Evolutionary conservation across 30 jellyfish, hydroid and myxozoan species (phyloP).

Genomic region (Hydractinia echinata): DNA sequence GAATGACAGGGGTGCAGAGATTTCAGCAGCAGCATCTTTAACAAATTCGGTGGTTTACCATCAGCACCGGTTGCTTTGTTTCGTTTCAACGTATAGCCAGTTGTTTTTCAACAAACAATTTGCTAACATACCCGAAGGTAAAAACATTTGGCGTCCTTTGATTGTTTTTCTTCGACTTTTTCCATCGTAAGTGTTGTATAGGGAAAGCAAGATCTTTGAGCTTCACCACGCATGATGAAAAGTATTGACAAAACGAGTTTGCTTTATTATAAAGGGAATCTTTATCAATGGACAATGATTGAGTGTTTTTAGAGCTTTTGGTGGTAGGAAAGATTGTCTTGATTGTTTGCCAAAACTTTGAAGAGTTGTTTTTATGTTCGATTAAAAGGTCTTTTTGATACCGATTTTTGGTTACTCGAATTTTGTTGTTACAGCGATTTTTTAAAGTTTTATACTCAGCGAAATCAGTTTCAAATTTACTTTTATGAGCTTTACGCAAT

Average conservation of each 20-base stretch:
- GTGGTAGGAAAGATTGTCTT: too few relatives aligned
- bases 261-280: constrained; percentile 8
- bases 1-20: constrained; percentile 12
- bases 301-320: too few relatives aligned
- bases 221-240: constrained; percentile 11
- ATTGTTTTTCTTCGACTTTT: neutral
- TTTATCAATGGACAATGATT: too few relatives aligned
- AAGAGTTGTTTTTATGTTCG: too few relatives aligned
- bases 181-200: constrained; percentile 2
- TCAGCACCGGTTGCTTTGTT: constrained; percentile 14
- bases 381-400: too few relatives aligned
- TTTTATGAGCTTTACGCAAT: too few relatives aligned
- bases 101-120: constrained; percentile 7
- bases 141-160: constrained; percentile 14
- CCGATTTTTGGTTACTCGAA: too few relatives aligned
- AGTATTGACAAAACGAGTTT: constrained; percentile 8
- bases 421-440: too few relatives aligned
- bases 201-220: constrained; percentile 9
- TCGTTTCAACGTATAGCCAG: constrained; percentile 11
- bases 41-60: constrained; percentile 6
- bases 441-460: too few relatives aligned
- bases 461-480: too few relatives aligned
- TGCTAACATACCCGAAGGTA: too few relatives aligned
- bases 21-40: constrained; percentile 3
- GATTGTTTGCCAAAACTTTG: too few relatives aligned